Conservation (phyloP, 2,113 vertebrate species). For the Gila orcuttii region DNA sequence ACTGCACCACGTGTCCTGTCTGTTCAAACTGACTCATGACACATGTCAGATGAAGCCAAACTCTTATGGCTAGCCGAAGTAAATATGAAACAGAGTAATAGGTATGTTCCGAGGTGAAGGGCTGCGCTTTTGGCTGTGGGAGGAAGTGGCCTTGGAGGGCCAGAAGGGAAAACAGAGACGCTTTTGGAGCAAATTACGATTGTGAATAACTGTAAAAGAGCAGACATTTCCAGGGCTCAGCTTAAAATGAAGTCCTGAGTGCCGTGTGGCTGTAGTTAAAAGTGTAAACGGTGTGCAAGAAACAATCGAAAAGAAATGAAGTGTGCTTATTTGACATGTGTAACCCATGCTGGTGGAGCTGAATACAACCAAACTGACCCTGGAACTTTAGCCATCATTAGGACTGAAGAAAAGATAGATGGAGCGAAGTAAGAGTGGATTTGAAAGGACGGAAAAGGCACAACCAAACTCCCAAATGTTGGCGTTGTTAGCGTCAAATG, state of each 20-base stretch:
- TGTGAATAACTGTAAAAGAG: conserved; percentile 40
- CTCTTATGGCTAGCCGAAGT: not conserved
- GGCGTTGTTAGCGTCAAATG: conserved; percentile 72
- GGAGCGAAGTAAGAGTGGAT: conserved; percentile 47
- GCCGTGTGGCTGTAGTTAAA: conserved; percentile 52
- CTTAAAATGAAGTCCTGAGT: conserved; percentile 49
- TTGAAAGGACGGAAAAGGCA: conserved; percentile 63
- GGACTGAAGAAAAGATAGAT: conserved; percentile 62
- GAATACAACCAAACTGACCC: conserved; percentile 69
- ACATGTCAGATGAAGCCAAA: not conserved
- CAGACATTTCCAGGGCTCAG: conserved; percentile 34
- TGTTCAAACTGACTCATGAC: conserved; percentile 36
- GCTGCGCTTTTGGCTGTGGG: not conserved
- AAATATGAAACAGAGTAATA: not conserved
- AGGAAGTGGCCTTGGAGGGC: not conserved
- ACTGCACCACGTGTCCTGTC: conserved; percentile 57
- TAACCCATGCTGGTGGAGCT: conserved; percentile 72
- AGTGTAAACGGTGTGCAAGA: conserved; percentile 54
- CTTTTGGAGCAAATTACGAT: conserved; percentile 35
- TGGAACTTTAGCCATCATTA: conserved; percentile 78
- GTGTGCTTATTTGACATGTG: conserved; percentile 77
- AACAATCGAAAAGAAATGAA: conserved; percentile 68
- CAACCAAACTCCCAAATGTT: conserved; percentile 73
- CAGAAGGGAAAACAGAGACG: not conserved
- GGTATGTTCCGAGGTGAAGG: not conserved